Conservation (phyloP, 1,140 invertebrate species). For the Phortica variegata region DNA sequence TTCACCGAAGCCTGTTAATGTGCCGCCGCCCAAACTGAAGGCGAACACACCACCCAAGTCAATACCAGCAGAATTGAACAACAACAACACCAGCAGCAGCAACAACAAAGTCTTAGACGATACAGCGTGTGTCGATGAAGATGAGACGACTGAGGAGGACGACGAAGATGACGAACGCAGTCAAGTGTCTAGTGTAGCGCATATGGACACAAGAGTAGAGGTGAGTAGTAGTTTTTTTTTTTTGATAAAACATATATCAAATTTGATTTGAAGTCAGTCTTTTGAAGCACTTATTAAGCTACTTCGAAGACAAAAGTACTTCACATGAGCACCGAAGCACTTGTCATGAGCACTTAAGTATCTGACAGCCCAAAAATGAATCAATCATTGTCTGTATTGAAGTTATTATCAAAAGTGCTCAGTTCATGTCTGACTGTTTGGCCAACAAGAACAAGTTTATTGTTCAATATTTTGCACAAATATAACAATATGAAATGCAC, state of each 20-base stretch:
- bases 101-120: not conserved
- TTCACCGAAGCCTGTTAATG: conserved; percentile 32
- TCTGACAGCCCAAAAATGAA: no score
- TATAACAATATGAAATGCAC: no score
- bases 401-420: no score
- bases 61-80: conserved; percentile 32
- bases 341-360: no score
- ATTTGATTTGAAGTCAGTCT: conserved; percentile 37
- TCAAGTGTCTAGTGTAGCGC: not conserved
- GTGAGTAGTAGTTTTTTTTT: no score
- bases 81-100: conserved; percentile 35
- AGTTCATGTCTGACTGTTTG: no score
- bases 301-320: no score
- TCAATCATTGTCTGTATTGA: no score
- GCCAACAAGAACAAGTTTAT: not conserved
- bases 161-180: conserved; percentile 25
- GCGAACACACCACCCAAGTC: conserved; percentile 34
- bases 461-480: not conserved
- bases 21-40: conserved; percentile 42
- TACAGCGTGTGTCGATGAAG: conserved; percentile 12
- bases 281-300: no score
- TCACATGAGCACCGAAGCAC: no score
- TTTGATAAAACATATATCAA: no score
- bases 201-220: no score
- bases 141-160: conserved; percentile 15